Conservation (phyloP, 2,888 invertebrate species). For the Campoletis raptor region DNA sequence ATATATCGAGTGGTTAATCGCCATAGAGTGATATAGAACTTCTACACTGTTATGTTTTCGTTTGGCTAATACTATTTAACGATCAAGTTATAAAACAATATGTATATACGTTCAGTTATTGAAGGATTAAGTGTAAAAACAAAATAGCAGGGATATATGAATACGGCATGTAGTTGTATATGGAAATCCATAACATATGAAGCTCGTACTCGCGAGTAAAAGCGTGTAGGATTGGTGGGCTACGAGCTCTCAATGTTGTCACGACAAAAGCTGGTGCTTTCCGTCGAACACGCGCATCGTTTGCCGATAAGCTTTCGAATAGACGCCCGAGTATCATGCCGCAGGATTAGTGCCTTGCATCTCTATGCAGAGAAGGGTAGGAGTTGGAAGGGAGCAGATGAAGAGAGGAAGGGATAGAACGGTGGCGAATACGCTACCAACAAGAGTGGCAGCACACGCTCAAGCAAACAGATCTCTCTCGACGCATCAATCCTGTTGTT, state of each 20-base stretch:
- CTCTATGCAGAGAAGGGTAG: constrained; percentile 22
- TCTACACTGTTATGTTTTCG: neutral
- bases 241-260: constrained; percentile 48
- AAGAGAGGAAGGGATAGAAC: neutral
- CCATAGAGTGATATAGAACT: no score
- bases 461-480: constrained; percentile 33
- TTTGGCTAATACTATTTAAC: neutral
- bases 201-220: constrained; percentile 2
- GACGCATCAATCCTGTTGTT: constrained; percentile 53
- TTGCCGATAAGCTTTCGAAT: constrained; percentile 44
- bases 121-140: neutral
- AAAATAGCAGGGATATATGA: constrained; percentile 8
- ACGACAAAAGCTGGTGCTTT: constrained; percentile 35
- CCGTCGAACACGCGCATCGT: constrained; percentile 23
- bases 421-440: constrained; percentile 14
- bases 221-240: constrained; percentile 6
- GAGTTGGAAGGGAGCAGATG: neutral
- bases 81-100: neutral
- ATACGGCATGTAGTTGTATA: neutral
- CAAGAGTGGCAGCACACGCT: constrained; percentile 20
- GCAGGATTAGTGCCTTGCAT: constrained; percentile 51
- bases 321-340: constrained; percentile 47
- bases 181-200: constrained; percentile 9
- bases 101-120: neutral
- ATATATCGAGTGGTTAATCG: no score